Evolutionary conservation across 1,140 invertebrate genomes (phyloP), one percentile per base, ranked within the genome.

Genomic region (Pomacea maculata): DNA sequence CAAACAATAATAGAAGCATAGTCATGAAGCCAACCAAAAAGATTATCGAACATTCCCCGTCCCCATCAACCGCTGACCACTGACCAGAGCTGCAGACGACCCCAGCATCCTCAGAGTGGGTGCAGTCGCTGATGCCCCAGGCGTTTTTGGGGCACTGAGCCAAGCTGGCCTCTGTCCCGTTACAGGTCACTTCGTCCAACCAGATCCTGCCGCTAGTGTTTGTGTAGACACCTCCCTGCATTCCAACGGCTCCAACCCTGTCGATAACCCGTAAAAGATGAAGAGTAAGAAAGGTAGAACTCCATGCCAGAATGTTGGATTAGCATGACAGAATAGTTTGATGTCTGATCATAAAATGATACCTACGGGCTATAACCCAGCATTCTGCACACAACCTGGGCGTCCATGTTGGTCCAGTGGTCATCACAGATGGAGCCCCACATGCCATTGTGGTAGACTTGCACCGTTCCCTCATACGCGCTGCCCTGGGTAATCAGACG

Each of bases 381-480:
- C 88, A 95, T 94, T 68, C 92, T 93, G 85, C 95, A 96, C 25
- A 95, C 92, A 2, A 96, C 93, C 81, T 94, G 90, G 1, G 95
- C 95, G 83, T 95, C 93, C 29, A 90, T 92, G 65, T 95, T 89
- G 1, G 93, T 94, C 86, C 95, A 96, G 79, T 93, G 92, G 85
- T 96, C 95, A 86, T 96, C 95, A 88, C 95, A 96, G 34, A 96
- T 93, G 82, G 94, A 93, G 1, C 95, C 95, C 94, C 94, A 95
- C 78, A 93, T 91, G 1, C 93, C 94, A 81, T 93, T 92, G 63
- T 94, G 92, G 91, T 93, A 95, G 1, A 96, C 93, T 92, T 95
- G 94, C 17, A 96, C 87, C 77, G 94, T 92, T 17, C 95, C 95
- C 29, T 82, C 80, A 29, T 80, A 75, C 29, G 76, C 73, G 65